Conservation (phyloP, 1,140 invertebrate species). For the Rhopalosiphum padi region DNA sequence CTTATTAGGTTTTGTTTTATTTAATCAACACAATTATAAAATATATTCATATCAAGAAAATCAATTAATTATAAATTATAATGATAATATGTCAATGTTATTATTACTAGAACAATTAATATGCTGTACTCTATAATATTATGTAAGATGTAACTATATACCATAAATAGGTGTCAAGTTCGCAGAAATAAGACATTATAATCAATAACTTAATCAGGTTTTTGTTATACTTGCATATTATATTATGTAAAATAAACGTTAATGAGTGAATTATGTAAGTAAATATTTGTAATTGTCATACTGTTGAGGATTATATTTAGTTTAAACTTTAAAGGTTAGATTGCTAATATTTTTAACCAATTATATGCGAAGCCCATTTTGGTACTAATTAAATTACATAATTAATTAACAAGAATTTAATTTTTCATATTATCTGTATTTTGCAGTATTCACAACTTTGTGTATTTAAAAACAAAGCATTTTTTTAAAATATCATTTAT, state of each 20-base stretch:
- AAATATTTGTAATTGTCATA: background rate
- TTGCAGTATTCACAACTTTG: background rate
- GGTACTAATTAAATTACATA: background rate
- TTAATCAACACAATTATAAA: background rate
- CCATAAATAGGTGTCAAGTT: background rate
- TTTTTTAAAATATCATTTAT: background rate
- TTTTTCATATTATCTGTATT: background rate
- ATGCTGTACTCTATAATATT: background rate
- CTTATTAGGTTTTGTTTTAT: background rate
- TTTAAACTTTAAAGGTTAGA: background rate
- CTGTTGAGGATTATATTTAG: background rate
- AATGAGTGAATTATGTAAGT: background rate
- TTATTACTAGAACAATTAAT: background rate
- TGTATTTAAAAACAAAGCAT: background rate
- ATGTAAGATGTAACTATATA: background rate
- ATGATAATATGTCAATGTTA: background rate
- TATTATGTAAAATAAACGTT: background rate
- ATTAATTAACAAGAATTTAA: background rate
- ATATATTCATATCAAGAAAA: background rate
- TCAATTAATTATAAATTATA: background rate
- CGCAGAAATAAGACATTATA: background rate
- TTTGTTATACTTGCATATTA: background rate
- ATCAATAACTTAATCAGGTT: background rate
- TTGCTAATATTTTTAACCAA: background rate
- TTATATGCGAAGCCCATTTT: background rate